Base-by-base conservation (phyloP, 2,888 invertebrate species). In the Aelia acuminata region DNA sequence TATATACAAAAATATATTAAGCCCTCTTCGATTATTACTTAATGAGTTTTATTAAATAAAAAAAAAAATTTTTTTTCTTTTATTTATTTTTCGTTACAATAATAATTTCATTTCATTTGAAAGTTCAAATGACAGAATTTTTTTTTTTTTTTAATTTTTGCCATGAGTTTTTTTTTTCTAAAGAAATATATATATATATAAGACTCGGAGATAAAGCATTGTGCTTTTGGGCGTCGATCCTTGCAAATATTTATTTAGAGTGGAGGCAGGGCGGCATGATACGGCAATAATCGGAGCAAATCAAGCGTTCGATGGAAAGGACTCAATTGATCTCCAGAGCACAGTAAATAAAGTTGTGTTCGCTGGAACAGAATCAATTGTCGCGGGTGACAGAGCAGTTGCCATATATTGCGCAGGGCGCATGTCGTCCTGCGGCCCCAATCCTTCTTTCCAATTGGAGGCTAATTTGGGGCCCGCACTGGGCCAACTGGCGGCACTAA, bases 321-420 rank as follows among this genome's bases (percentile, higher is more conserved):
- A n/a, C 31, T 63, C 63, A 63, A 63, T 63, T 63, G 63, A 63
- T 63, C 63, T 63, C 63, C 18, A 63, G 63, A 63, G 63, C 63
- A 63, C 63, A 63, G 31, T 63, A 63, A 63, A 63, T 63, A 63
- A 63, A 63, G 63, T 63, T 63, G 63, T 63, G 63, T 63, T 63
- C 63, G 31, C 63, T 63, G 63, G 63, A 63, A 63, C 63, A 63
- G 63, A 63, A 63, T 63, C 63, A 63, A 63, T 63, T 63, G 63
- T 63, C 26, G 63, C 63, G 63, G 63, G 63, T 63, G 63, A 63
- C 63, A 63, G 63, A 63, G 63, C 63, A 63, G 63, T 63, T 63
- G 63, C 63, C 63, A 63, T 63, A 63, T 63, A 63, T 63, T 63
- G 63, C 31, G 63, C 31, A 63, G 63, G 63, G 63, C 63, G 63